Evolutionary conservation across 2,113 vertebrate species (phyloP).

Genomic region (Geococcyx californianus): DNA sequence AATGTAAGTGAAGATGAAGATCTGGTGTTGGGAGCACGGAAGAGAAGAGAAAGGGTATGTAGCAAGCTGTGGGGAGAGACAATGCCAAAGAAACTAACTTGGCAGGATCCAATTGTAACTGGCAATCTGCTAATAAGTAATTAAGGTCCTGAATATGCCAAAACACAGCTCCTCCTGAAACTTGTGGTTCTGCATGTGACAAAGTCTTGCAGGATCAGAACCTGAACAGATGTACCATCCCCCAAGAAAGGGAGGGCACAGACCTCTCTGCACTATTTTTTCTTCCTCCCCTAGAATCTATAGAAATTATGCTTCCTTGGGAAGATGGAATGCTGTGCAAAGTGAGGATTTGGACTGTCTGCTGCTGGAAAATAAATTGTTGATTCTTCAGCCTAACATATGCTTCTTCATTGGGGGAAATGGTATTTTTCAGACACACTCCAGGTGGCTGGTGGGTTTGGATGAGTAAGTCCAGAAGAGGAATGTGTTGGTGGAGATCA

Average conservation of each 20-base stretch:
- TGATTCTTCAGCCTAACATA: neutral
- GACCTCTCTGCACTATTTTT: neutral
- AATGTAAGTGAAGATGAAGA: neutral
- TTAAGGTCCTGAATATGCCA: neutral
- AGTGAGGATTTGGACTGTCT: neutral
- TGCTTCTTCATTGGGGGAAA: neutral
- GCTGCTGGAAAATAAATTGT: neutral
- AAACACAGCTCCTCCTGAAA: neutral
- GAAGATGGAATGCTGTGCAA: neutral
- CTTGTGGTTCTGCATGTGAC: fast-evolving
- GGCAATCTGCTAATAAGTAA: neutral
- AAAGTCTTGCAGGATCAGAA: neutral
- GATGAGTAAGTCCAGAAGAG: neutral
- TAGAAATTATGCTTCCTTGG: neutral
- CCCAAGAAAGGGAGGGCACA: neutral
- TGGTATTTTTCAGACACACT: neutral
- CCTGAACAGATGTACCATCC: neutral
- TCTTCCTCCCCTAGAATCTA: neutral
- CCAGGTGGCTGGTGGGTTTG: constrained; percentile 48
- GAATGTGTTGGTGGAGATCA: neutral
- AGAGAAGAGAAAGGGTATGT: neutral
- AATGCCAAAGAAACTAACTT: neutral
- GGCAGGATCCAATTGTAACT: neutral
- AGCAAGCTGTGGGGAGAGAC: neutral
- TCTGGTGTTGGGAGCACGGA: neutral